A percentile compares a stretch with the other conserved stretches of the same genome.
Evolutionary conservation across 2,888 invertebrate genomes (phyloP).

Genomic region (Muscina levida): DNA sequence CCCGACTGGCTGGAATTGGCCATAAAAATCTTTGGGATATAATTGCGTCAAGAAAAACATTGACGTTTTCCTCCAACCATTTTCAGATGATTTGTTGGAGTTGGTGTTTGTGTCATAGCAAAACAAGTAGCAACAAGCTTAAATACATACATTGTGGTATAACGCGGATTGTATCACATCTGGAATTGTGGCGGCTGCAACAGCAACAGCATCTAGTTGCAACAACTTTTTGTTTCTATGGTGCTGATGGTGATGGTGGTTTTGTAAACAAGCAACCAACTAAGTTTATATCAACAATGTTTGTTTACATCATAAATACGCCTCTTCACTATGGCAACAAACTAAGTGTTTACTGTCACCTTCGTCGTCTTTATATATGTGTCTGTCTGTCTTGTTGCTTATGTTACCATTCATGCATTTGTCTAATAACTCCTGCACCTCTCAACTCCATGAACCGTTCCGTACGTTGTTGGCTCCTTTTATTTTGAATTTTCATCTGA

Average conservation of each 20-base stretch:
- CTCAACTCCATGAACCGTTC: background rate
- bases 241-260: too few species aligned
- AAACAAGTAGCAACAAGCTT: conserved; percentile 9
- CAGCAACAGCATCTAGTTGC: background rate
- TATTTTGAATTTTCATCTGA: background rate
- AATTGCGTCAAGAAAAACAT: conserved; percentile 10
- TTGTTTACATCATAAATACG: conserved; percentile 57
- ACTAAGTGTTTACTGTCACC: background rate
- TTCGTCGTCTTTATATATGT: background rate
- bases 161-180: too few species aligned
- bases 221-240: too few species aligned
- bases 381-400: background rate
- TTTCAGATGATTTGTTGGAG: conserved; percentile 11
- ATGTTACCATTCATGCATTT: background rate
- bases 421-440: background rate
- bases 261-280: too few species aligned
- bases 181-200: background rate
- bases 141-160: too few species aligned
- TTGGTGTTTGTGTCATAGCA: conserved; percentile 2
- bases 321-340: conserved; percentile 46
- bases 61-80: background rate
- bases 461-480: background rate
- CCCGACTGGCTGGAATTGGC: background rate
- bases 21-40: conserved; percentile 7
- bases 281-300: conserved; percentile 37